These are phyloP conservation scores for Syndactyla subalaris DNA, from an alignment of 2,797 vertebrate species.

Conservation along the genomic window DNA sequence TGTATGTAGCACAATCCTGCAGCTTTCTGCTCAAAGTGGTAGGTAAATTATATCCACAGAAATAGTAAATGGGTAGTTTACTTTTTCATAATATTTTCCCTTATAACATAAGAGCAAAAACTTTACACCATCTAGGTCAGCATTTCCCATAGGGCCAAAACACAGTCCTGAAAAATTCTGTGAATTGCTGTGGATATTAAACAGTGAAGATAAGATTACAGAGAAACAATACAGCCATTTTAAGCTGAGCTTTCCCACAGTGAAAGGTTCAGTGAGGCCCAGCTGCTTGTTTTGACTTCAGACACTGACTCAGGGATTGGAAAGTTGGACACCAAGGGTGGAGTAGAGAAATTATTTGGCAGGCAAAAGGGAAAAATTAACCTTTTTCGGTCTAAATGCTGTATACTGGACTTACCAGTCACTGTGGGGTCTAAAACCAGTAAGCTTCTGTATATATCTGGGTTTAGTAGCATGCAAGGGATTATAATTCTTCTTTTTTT, in stretches of 20 bases:
- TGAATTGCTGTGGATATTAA: slow-evolving; percentile 79
- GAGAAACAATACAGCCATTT: slow-evolving; percentile 84
- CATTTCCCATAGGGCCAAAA: slow-evolving; percentile 80
- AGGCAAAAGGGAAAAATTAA: slow-evolving; percentile 62
- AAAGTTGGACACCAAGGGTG: slow-evolving; percentile 78
- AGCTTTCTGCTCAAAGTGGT: not conserved
- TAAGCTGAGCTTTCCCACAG: slow-evolving; percentile 84
- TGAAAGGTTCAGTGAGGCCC: slow-evolving; percentile 75
- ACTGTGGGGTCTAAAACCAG: not conserved
- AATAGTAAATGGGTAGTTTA: not conserved
- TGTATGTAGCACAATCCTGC: not conserved
- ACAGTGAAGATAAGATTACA: slow-evolving; percentile 83
- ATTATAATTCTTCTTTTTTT: not conserved
- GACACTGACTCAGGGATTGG: slow-evolving; percentile 82
- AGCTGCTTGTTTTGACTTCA: slow-evolving; percentile 80
- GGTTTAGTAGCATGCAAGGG: not conserved
- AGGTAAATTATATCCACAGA: not conserved
- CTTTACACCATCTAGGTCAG: slow-evolving; percentile 55
- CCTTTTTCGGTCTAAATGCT: slow-evolving; percentile 37
- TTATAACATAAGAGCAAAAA: slow-evolving; percentile 24
- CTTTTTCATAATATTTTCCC: slow-evolving; percentile 23
- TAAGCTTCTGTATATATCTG: not conserved
- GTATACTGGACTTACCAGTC: not conserved
- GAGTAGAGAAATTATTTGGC: slow-evolving; percentile 81
- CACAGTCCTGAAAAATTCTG: slow-evolving; percentile 76